These are phyloP conservation scores for Pungitius pungitius DNA, from an alignment of 2,113 vertebrate genomes.

Conservation along the genomic window DNA sequence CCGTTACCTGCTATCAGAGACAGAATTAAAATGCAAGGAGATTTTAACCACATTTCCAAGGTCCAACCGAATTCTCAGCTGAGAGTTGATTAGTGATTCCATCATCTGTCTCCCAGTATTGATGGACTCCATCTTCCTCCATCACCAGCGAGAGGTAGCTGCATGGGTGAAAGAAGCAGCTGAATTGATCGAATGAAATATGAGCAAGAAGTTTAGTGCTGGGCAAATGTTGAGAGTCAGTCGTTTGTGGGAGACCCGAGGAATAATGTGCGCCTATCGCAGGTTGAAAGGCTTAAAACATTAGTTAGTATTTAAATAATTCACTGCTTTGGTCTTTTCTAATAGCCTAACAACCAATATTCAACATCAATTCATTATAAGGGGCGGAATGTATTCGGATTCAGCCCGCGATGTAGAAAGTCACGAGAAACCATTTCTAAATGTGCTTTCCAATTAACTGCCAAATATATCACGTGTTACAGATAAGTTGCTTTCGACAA, in stretches of 20 bases:
- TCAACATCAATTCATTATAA: constrained; percentile 71
- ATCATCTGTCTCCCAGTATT: constrained; percentile 63
- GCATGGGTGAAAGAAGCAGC: constrained; percentile 52
- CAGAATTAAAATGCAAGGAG: constrained; percentile 14
- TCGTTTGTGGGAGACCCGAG: constrained; percentile 43
- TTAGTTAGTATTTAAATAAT: constrained; percentile 81
- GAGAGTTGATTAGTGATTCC: constrained; percentile 68
- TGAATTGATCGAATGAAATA: constrained; percentile 70
- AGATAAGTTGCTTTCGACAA: constrained; percentile 79
- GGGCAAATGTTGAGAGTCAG: constrained; percentile 55
- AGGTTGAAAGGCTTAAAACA: constrained; percentile 74
- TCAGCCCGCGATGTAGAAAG: constrained; percentile 61
- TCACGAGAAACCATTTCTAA: constrained; percentile 65
- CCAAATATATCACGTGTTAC: constrained; percentile 76
- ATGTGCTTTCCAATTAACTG: constrained; percentile 75
- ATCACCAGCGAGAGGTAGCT: constrained; percentile 36
- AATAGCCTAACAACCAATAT: constrained; percentile 72
- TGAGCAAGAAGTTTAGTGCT: constrained; percentile 57
- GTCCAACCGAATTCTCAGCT: constrained; percentile 50
- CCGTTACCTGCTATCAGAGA: constrained; percentile 4
- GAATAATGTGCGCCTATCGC: constrained; percentile 69
- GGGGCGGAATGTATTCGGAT: constrained; percentile 62
- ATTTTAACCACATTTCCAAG: constrained; percentile 37
- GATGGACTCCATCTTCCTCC: constrained; percentile 68
- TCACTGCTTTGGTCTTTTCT: constrained; percentile 67